A percentile compares a stretch with the other conserved stretches of the same genome.
phyloP scores from a whole-genome alignment of 1,140 invertebrate species.

The Alviniconcha marisindica region DNA sequence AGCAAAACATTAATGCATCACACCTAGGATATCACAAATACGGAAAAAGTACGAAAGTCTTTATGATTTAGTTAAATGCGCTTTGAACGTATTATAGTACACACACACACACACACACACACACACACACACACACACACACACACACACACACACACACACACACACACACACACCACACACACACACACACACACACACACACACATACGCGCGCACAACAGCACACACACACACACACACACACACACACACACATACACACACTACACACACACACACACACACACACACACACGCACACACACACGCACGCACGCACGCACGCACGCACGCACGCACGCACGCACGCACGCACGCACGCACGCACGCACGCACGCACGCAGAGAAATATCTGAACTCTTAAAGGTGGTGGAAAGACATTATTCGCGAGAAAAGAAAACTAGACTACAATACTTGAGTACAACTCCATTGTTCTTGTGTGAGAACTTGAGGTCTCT shows the following conservation, averaged over 20 bases:
- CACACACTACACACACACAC: constrained; percentile 19
- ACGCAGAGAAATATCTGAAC: constrained; percentile 33
- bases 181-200: not conserved
- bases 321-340: constrained; percentile 52
- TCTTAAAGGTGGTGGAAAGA: too few species aligned
- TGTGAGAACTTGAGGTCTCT: too few species aligned
- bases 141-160: constrained; percentile 12
- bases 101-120: not conserved
- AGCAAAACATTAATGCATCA: too few species aligned
- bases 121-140: constrained; percentile 11
- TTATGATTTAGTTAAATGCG: too few species aligned
- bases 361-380: constrained; percentile 52
- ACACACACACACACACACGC: constrained; percentile 24
- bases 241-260: not conserved
- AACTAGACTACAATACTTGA: too few species aligned
- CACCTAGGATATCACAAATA: too few species aligned
- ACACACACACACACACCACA: constrained; percentile 14
- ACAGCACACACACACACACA: not conserved
- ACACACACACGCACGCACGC: constrained; percentile 40
- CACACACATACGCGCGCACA: constrained; percentile 23
- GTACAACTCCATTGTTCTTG: too few species aligned
- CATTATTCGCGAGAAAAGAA: too few species aligned
- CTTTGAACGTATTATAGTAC: too few species aligned
- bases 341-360: constrained; percentile 53
- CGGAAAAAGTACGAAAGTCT: too few species aligned